Evolutionary conservation across 1,140 invertebrate genomes (phyloP).

Genomic region (Proales similis): DNA sequence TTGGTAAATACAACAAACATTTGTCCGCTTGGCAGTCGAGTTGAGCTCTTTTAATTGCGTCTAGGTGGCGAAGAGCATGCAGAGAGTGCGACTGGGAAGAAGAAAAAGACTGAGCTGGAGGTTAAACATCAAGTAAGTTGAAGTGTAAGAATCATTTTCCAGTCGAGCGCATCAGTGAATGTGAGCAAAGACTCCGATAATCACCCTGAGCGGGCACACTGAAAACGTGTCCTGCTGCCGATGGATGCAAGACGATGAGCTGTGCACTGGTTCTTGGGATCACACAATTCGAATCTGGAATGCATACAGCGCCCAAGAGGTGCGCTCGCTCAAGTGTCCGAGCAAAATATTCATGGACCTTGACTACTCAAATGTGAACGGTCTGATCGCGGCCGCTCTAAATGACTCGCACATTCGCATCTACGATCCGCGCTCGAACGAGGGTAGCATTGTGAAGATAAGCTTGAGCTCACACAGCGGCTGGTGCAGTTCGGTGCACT

Average conservation of each 20-base stretch:
- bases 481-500: slow-evolving; percentile 81
- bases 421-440: slow-evolving; percentile 54
- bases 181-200: slow-evolving; percentile 64
- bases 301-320: slow-evolving; percentile 61
- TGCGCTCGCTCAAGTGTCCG: slow-evolving; percentile 42
- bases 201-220: slow-evolving; percentile 82
- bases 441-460: slow-evolving; percentile 74
- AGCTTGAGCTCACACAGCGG: slow-evolving; percentile 80
- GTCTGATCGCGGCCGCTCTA: slow-evolving; percentile 12
- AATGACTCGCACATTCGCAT: slow-evolving; percentile 29
- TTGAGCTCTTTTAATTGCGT: too few species aligned
- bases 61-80: slow-evolving; percentile 39
- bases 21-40: not conserved
- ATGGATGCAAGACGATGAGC: slow-evolving; percentile 66
- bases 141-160: not conserved
- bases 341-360: slow-evolving; percentile 30
- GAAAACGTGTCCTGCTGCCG: slow-evolving; percentile 75
- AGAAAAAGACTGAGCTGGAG: slow-evolving; percentile 40
- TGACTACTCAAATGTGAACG: slow-evolving; percentile 15
- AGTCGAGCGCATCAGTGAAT: not conserved
- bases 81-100: slow-evolving; percentile 41
- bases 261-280: slow-evolving; percentile 84
- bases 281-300: slow-evolving; percentile 92
- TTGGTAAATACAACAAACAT: slow-evolving; percentile 40
- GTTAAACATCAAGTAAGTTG: not conserved